Percentiles rank a stretch among this genome's conserved stretches.
Evolutionary conservation across 2,113 vertebrate species (phyloP).

Genomic region (Leucopternis melanops): DNA sequence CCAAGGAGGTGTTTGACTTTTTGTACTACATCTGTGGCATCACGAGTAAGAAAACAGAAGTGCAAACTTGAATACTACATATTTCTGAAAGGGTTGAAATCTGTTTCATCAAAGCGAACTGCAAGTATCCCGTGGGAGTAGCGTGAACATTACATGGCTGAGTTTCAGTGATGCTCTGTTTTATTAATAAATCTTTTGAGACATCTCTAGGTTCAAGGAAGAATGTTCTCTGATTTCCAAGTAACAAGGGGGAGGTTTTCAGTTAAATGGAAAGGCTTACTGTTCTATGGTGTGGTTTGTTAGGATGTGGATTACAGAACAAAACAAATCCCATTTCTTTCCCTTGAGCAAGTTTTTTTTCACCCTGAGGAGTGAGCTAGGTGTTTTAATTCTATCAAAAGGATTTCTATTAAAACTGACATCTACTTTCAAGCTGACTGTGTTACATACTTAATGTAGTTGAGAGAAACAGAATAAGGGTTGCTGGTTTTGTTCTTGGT

Average conservation of each 20-base stretch:
- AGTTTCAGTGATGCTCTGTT: constrained; percentile 5
- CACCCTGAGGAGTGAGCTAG: neutral
- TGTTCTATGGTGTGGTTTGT: neutral
- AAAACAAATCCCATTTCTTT: neutral
- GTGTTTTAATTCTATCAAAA: neutral
- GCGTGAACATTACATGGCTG: neutral
- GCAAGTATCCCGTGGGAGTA: neutral
- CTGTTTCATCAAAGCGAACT: neutral
- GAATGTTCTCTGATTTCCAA: neutral
- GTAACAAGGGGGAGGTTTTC: neutral
- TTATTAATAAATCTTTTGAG: constrained; percentile 38
- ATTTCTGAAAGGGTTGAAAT: neutral
- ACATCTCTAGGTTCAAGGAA: neutral
- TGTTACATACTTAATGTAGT: neutral
- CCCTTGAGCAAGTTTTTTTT: neutral
- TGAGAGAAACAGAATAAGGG: neutral
- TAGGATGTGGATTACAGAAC: neutral
- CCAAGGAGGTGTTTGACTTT: neutral
- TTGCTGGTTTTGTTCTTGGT: neutral
- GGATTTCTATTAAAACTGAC: neutral
- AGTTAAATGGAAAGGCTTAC: neutral
- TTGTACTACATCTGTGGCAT: neutral
- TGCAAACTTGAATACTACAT: neutral
- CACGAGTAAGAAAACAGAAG: neutral
- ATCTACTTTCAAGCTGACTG: neutral